A percentile compares a stretch with the other conserved stretches of the same genome.
Evolutionary conservation across 2,888 invertebrate genomes (phyloP).

Genomic region (Standfussiana lucernea): DNA sequence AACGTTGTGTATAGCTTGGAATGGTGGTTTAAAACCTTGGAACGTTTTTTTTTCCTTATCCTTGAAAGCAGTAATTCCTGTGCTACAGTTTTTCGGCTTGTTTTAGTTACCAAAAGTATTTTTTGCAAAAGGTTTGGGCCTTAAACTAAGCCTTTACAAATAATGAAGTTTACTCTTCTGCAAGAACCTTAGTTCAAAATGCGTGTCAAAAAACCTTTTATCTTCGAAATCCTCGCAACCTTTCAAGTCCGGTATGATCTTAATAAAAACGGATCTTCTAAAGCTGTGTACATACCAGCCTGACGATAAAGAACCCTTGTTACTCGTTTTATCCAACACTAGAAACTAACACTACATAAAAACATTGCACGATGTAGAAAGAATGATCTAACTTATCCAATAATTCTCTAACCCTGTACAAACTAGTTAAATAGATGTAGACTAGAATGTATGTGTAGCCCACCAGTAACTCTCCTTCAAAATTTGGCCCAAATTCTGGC

Average conservation of each 20-base stretch:
- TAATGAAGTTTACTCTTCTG: constrained; percentile 21
- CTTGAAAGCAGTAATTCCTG: not conserved
- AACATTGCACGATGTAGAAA: constrained; percentile 65
- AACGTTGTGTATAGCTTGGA: constrained; percentile 6
- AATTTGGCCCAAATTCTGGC: constrained; percentile 18
- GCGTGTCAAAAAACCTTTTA: constrained; percentile 36
- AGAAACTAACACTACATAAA: constrained; percentile 79
- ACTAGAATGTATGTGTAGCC: constrained; percentile 53
- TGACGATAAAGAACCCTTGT: constrained; percentile 89
- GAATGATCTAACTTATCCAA: constrained; percentile 58
- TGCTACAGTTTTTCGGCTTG: not conserved
- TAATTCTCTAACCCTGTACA: constrained; percentile 61
- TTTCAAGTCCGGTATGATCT: constrained; percentile 50
- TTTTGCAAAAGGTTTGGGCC: constrained; percentile 51
- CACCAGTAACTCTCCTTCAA: constrained; percentile 35
- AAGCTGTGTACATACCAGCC: constrained; percentile 77
- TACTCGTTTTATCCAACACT: constrained; percentile 87
- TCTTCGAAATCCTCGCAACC: constrained; percentile 39
- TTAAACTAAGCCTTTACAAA: constrained; percentile 38
- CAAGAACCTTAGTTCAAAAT: constrained; percentile 51
- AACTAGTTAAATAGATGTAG: constrained; percentile 64
- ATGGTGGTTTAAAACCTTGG: not conserved
- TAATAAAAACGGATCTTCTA: constrained; percentile 47
- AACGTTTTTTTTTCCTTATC: not conserved
- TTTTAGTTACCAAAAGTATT: no score